A percentile compares a stretch with the other conserved stretches of the same genome.
Conservation (phyloP, 1,140 invertebrate species). For the Lepidotrigona ventralis region DNA sequence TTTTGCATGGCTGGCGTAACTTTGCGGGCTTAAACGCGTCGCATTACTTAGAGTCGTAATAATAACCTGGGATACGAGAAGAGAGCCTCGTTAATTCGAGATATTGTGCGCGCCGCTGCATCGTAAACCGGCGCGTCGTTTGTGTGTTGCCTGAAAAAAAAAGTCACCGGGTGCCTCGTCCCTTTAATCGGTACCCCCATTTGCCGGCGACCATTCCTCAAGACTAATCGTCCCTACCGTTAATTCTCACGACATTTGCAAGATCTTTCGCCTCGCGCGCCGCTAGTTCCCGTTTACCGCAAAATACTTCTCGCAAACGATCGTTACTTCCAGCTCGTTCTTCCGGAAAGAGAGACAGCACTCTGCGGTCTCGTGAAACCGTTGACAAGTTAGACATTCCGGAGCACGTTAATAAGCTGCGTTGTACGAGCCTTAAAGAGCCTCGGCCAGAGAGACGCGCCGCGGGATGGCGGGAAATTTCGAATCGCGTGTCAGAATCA, state of each 20-base stretch:
- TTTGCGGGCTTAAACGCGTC: conserved; percentile 39
- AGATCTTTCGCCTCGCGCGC: not conserved
- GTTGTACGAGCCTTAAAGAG: conserved; percentile 48
- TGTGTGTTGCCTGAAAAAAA: conserved; percentile 27
- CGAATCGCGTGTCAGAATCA: conserved; percentile 63
- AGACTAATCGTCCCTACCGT: not conserved
- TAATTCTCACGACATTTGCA: not conserved
- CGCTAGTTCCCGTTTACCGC: not conserved
- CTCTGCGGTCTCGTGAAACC: not conserved
- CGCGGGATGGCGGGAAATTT: conserved; percentile 48
- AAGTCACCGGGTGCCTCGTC: conserved; percentile 40
- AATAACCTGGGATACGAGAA: conserved; percentile 49
- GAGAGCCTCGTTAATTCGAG: conserved; percentile 56
- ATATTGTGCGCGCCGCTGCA: conserved; percentile 21
- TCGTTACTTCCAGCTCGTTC: not conserved
- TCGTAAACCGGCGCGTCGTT: conserved; percentile 39
- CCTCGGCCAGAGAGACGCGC: conserved; percentile 8
- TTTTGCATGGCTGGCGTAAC: conserved; percentile 40
- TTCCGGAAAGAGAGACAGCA: no score
- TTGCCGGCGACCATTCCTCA: not conserved
- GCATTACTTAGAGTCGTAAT: conserved; percentile 54
- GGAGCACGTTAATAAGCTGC: conserved; percentile 37
- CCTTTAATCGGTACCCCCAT: conserved; percentile 14
- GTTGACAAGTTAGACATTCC: conserved; percentile 29
- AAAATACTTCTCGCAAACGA: not conserved